A percentile compares a stretch with the other conserved stretches of the same genome.
These are phyloP conservation scores for Theonella swinhoei DNA, from an alignment of 37 sponge, comb jelly and placozoan species.

Conservation along the genomic window DNA sequence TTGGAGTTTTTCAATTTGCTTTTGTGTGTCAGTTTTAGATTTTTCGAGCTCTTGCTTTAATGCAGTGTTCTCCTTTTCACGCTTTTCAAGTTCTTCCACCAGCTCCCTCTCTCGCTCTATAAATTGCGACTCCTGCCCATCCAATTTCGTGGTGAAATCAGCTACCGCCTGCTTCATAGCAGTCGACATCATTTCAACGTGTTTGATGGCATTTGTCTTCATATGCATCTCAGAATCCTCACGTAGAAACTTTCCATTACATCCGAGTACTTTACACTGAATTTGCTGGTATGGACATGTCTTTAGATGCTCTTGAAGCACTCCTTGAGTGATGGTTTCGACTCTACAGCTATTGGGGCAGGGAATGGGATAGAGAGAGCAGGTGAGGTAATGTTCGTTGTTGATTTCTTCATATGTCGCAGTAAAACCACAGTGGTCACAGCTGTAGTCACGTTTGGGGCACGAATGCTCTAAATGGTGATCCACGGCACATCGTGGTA, in stretches of 20 bases:
- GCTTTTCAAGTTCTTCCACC: too few relatives aligned
- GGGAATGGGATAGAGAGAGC: constrained; percentile 4
- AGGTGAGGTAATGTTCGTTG: constrained; percentile 17
- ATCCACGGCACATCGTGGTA: neutral
- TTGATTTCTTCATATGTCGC: constrained; percentile 13
- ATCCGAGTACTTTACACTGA: constrained; percentile 36
- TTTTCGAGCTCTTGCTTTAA: too few relatives aligned
- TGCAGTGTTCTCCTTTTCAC: too few relatives aligned
- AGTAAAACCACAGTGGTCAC: constrained; percentile 27
- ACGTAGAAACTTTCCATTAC: constrained; percentile 6
- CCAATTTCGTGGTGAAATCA: neutral
- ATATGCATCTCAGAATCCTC: constrained; percentile 13
- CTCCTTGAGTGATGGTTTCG: neutral
- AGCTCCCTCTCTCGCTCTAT: too few relatives aligned
- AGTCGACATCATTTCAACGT: neutral
- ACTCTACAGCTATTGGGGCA: constrained; percentile 47
- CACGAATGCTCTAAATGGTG: constrained; percentile 23
- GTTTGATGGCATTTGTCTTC: neutral
- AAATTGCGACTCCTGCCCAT: too few relatives aligned
- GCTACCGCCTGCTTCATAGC: neutral
- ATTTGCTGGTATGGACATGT: constrained; percentile 23
- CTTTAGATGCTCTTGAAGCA: constrained; percentile 28
- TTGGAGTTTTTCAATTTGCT: too few relatives aligned
- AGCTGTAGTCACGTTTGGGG: constrained; percentile 8
- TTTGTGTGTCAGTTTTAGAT: too few relatives aligned